phyloP scores from a whole-genome alignment of 2,888 invertebrate genomes.

The Cataglyphis rosenhaueri region DNA sequence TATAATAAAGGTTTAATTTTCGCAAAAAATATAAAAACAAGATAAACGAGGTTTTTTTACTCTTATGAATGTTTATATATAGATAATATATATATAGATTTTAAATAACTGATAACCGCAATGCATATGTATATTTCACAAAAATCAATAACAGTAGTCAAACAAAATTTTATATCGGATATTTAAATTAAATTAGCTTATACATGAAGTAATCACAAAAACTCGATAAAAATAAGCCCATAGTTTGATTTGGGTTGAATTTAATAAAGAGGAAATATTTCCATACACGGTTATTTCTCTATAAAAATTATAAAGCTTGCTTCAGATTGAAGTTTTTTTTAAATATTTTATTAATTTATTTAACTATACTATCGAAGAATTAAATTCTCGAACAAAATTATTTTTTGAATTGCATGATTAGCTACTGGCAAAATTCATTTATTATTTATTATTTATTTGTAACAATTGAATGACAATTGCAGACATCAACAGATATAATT shows the following conservation, averaged over 20 bases:
- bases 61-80: not conserved
- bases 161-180: not conserved
- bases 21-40: not conserved
- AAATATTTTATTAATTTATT: conserved; percentile 2
- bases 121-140: not conserved
- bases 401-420: not conserved
- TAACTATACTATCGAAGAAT: not conserved
- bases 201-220: not conserved
- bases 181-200: not conserved
- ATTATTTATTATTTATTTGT: not conserved
- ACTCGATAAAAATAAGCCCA: not conserved
- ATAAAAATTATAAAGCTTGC: not conserved
- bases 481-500: not conserved
- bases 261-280: not conserved
- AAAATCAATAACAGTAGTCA: not conserved
- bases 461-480: conserved; percentile 16
- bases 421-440: not conserved
- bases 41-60: not conserved
- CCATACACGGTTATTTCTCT: not conserved
- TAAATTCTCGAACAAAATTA: not conserved
- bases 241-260: not conserved
- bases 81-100: not conserved
- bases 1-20: not conserved
- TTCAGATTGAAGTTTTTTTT: not conserved
- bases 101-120: not conserved